A percentile compares a stretch with the other conserved stretches of the same genome.
Evolutionary conservation across 2,113 vertebrate species (phyloP).

Genomic region (Todiramphus saurophagus): DNA sequence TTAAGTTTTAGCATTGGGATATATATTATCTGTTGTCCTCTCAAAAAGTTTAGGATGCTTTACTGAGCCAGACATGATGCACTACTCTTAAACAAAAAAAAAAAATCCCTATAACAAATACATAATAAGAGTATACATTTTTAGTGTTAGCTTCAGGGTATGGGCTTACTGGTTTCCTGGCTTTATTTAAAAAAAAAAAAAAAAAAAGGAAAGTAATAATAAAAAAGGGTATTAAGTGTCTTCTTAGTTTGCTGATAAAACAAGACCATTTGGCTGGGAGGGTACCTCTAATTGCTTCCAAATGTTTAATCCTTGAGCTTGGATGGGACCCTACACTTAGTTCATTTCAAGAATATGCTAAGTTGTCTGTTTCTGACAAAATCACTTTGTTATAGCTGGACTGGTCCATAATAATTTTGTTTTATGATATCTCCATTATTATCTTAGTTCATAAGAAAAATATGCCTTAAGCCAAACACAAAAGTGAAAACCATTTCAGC

Average conservation of each 20-base stretch:
- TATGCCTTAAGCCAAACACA: constrained; percentile 49
- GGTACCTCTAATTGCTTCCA: constrained; percentile 75
- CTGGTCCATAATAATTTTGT: constrained; percentile 43
- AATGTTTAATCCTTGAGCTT: constrained; percentile 71
- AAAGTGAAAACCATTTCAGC: constrained; percentile 6
- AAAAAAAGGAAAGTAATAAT: not conserved
- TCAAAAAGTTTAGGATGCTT: not conserved
- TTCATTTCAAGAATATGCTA: constrained; percentile 68
- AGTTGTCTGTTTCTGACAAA: constrained; percentile 57
- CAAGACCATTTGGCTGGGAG: constrained; percentile 34
- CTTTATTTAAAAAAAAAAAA: not conserved
- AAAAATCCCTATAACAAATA: not conserved
- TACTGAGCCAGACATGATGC: not conserved
- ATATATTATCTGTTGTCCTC: not conserved
- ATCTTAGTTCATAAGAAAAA: constrained; percentile 66
- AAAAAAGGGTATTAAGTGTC: not conserved
- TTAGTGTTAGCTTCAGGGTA: not conserved
- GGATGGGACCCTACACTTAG: constrained; percentile 52
- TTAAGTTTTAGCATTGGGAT: not conserved
- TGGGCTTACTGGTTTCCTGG: not conserved
- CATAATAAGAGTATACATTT: not conserved
- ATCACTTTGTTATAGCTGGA: constrained; percentile 67
- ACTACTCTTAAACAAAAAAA: not conserved
- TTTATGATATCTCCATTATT: constrained; percentile 44
- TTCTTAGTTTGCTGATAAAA: constrained; percentile 49